Evolutionary conservation across 2,888 invertebrate genomes (phyloP), one percentile per base, ranked within the genome.

Genomic region (Tolmerus cingulatus): DNA sequence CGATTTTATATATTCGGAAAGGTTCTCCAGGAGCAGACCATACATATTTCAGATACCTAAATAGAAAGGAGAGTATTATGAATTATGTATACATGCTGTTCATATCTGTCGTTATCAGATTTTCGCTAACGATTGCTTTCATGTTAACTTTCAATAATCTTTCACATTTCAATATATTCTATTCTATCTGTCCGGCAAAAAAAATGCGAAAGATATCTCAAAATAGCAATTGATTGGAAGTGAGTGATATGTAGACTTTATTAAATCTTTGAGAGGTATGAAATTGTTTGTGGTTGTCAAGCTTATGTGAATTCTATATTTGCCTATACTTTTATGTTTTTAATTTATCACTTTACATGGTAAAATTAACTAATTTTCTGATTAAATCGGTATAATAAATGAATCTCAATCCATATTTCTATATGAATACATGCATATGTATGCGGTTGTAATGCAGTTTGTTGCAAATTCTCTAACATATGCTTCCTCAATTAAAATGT

Each of bases 1-100:
- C 90, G 96, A 95, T 88, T 97, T 96, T 91, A 99, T 97, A 93
- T 96, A 98, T 92, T 98, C 97, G 90, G 97, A 96, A 93, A 99
- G 95, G 91, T 98, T 98, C 93, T 99, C 98, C 90, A 99, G 93
- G 74, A 99, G 95, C 89, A 99, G 94, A 51, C 99, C 99, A 94
- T 99, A 99, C 99, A 99, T 99, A 46, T 57, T 79, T 86, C 40
- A 66, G 37, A 37, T 27, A 77, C 77, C 78, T 86, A 43, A 27
- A 86, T 78, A 16, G 14, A 55, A 55, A n/a, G 23, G 16, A 74
- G 4, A 40, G 27, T 51, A 5, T 55, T 46, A 43, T 79, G 79
- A 79, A 51, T 79, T 79, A 79, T 46, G 2, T 40, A 51, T 7
- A 51, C 51, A n/a, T 51, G 9, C 57, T n/a, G 57, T 57, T 1